Evolutionary conservation across 2,797 vertebrate species (phyloP), one percentile per base, ranked within the genome.

Genomic region (Poecilia velifera): DNA sequence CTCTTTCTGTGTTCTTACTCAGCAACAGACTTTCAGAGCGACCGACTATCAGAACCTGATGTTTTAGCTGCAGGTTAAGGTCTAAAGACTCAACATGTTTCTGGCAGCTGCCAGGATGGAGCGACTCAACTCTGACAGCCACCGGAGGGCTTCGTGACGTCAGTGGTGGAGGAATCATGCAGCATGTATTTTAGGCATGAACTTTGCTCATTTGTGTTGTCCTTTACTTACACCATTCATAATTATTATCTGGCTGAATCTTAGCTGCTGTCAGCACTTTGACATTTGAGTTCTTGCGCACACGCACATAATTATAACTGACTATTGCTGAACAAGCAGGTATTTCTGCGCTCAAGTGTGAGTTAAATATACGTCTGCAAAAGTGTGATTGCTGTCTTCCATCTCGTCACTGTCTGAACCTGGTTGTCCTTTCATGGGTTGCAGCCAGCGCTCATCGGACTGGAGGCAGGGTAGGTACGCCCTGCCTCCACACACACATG

Each of bases 1-100:
- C 72, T 10, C 34, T 62, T 78, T 82, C 86, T 76, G 0, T 66
- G 25, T 76, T 84, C 77, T 86, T 88, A 90, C 51, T 92, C 88
- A 88, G 86, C 82, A 3, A 51, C 82, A 77, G 70, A 73, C 71
- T 45, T 66, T 12, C 41, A 12, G 14, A 82, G 73, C 47, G 73
- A 2, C 77, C 25, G 9, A 76, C 72, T 86, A 71, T 82, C 88
- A 73, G 64, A 28, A 55, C 31, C 79, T 51, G 59, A 41, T 59
- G 74, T 80, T 86, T 84, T 55, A 55, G 45, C 74, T 79, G 34
- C 77, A 71, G 72, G 64, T 76, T 76, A 36, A 71, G 79, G 49
- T 68, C n/a, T 77, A 46, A 18, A 46, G 36, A 74, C 68, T 57
- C 16, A 36, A 28, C 36, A 72, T 4, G 45, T 22, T 0, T 81